These are phyloP conservation scores for Pterocles orientalis DNA, from an alignment of 2,113 vertebrate genomes.

Conservation along the genomic window DNA sequence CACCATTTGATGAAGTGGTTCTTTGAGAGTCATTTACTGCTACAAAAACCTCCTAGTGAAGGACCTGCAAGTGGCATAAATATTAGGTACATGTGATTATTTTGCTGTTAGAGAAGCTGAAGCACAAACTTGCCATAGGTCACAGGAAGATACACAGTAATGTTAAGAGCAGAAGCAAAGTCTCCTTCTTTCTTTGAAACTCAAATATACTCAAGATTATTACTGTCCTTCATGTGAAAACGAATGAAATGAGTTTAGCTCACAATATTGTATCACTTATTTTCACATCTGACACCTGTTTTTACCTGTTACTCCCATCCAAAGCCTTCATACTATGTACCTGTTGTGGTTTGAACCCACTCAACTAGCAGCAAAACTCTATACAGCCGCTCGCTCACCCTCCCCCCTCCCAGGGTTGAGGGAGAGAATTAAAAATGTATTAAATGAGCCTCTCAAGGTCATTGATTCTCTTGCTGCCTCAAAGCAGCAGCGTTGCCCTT, in stretches of 20 bases:
- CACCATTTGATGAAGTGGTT: not conserved
- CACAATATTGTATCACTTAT: not conserved
- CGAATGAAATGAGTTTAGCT: not conserved
- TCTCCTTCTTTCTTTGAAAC: not conserved
- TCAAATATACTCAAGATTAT: not conserved
- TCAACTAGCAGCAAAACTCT: too few relatives aligned
- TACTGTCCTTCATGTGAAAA: not conserved
- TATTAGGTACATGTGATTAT: not conserved
- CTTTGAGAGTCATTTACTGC: not conserved
- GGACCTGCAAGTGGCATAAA: not conserved
- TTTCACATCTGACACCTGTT: not conserved
- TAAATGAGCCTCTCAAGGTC: not conserved
- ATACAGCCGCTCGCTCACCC: too few relatives aligned
- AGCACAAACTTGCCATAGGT: not conserved
- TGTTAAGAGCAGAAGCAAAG: not conserved
- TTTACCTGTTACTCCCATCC: not conserved
- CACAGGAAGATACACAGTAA: not conserved
- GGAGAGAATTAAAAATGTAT: not conserved
- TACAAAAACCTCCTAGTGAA: not conserved
- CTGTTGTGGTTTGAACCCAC: rapidly evolving
- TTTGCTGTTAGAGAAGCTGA: not conserved
- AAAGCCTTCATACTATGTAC: not conserved
- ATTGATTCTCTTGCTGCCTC: not conserved
- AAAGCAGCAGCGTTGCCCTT: not conserved
- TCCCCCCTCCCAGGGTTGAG: too few relatives aligned